Evolutionary conservation across 2,797 vertebrate genomes (phyloP).

Genomic region (Xenops minutus): DNA sequence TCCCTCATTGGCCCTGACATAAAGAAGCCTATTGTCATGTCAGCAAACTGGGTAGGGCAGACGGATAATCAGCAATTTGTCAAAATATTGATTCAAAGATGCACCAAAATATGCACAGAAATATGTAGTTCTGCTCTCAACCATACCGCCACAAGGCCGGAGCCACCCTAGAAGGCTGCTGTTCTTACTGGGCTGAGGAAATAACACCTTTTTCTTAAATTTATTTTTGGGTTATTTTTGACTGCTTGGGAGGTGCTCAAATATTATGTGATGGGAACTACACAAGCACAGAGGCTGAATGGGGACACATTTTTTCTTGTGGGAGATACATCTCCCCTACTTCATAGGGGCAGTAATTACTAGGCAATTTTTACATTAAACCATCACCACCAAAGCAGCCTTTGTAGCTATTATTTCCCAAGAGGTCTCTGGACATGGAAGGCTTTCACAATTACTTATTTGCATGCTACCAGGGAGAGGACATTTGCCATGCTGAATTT

Average conservation of each 20-base stretch:
- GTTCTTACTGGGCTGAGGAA: not conserved
- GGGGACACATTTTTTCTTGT: not conserved
- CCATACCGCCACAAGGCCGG: not conserved
- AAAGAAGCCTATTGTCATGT: not conserved
- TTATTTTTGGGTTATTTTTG: constrained; percentile 12
- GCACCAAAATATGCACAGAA: not conserved
- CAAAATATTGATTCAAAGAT: not conserved
- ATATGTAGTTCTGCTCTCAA: rapidly evolving
- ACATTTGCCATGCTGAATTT: not conserved
- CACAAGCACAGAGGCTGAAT: not conserved
- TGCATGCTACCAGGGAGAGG: not conserved
- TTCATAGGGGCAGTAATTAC: not conserved
- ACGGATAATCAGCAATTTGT: not conserved
- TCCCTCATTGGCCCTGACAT: not conserved
- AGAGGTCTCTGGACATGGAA: not conserved
- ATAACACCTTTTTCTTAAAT: not conserved
- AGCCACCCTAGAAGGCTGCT: not conserved
- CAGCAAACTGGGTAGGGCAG: not conserved
- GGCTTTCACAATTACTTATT: not conserved
- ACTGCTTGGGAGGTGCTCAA: not conserved
- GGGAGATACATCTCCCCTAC: not conserved
- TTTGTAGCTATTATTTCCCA: not conserved
- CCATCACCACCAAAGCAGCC: not conserved
- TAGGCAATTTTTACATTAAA: not conserved
- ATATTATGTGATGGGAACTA: not conserved